Evolutionary conservation across 2,797 vertebrate genomes (phyloP).

Genomic region (Garrulus glandarius): DNA sequence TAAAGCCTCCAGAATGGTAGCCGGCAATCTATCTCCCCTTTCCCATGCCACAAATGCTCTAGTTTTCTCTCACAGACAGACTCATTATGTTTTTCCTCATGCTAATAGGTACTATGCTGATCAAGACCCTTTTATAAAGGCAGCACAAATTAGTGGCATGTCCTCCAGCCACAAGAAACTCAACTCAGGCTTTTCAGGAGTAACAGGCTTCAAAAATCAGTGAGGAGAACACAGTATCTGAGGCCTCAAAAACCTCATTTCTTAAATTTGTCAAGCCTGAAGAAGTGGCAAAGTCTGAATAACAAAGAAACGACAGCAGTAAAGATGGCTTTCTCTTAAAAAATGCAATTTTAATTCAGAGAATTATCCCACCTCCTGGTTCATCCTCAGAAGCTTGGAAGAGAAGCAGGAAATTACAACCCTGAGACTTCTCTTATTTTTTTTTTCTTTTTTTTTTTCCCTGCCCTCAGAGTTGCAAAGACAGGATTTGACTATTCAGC

Average conservation of each 20-base stretch:
- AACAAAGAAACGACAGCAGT: neutral
- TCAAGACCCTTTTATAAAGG: neutral
- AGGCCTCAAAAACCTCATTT: neutral
- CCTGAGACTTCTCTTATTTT: neutral
- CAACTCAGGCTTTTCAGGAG: neutral
- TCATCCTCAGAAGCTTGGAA: neutral
- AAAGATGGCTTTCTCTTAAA: neutral
- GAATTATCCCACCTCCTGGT: neutral
- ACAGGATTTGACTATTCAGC: slow-evolving; percentile 39
- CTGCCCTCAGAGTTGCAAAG: neutral
- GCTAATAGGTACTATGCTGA: neutral
- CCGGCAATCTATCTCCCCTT: neutral
- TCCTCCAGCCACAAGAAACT: neutral
- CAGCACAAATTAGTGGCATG: neutral
- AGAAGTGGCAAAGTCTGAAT: neutral
- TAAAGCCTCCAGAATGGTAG: neutral
- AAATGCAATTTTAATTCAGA: neutral
- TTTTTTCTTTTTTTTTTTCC: fast-evolving
- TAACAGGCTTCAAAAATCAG: neutral
- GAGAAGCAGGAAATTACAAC: neutral
- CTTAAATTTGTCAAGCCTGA: neutral
- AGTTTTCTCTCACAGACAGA: neutral
- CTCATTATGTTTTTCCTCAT: neutral
- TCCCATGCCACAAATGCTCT: neutral
- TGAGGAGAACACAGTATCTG: neutral